These are phyloP conservation scores for Rhagonycha lutea DNA, from an alignment of 2,888 invertebrate genomes.

Conservation along the genomic window DNA sequence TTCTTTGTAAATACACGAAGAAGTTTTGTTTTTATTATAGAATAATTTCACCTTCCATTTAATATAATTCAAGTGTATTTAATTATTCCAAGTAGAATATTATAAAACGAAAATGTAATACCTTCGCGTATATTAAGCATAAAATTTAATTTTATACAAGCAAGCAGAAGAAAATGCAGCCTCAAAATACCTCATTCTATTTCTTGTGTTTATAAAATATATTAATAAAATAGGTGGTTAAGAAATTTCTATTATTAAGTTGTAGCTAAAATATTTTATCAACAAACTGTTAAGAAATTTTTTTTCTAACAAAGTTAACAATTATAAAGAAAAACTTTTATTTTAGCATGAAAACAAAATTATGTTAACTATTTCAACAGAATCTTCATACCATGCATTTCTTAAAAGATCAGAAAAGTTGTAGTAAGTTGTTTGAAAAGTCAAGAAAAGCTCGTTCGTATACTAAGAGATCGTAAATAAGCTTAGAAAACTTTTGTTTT, in stretches of 20 bases:
- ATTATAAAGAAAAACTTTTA: background rate
- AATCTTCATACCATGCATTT: background rate
- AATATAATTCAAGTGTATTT: background rate
- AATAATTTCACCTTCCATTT: background rate
- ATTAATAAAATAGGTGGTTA: background rate
- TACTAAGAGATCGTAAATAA: slow-evolving; percentile 8
- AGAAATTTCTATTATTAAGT: background rate
- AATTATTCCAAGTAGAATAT: background rate
- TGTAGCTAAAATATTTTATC: background rate
- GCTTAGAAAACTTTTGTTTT: slow-evolving; percentile 9
- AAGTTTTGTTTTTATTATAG: background rate
- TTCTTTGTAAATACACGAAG: no score
- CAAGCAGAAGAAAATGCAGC: background rate
- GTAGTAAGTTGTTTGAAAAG: slow-evolving; percentile 5
- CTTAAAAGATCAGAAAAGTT: background rate
- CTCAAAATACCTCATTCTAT: background rate
- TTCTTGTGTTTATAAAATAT: background rate
- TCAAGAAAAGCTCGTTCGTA: slow-evolving; percentile 4
- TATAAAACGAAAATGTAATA: background rate
- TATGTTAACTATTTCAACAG: background rate
- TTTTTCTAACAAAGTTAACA: background rate
- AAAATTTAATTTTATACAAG: background rate
- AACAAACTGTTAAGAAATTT: background rate
- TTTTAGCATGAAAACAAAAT: background rate
- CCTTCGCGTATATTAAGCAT: background rate